Evolutionary conservation across 2,888 invertebrate species (phyloP).

Genomic region (Temnothorax ravouxi): DNA sequence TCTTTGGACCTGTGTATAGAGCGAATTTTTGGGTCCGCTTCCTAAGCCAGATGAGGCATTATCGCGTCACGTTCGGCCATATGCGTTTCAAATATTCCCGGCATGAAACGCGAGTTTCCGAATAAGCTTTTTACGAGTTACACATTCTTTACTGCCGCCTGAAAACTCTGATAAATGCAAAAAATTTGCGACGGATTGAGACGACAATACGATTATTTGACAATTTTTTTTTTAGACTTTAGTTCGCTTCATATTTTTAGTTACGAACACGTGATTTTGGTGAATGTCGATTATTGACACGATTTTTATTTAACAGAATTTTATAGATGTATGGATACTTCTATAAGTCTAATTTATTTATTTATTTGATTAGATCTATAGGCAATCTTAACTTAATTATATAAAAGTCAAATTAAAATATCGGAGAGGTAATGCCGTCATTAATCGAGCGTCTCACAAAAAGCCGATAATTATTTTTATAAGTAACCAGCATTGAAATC

Average conservation of each 20-base stretch:
- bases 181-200: not conserved
- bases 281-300: not conserved
- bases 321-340: not conserved
- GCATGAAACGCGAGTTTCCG: conserved; percentile 1
- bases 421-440: not conserved
- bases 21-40: conserved; percentile 60
- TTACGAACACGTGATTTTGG: not conserved
- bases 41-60: conserved; percentile 81
- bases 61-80: conserved; percentile 80
- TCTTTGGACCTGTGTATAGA: conserved; percentile 56
- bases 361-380: not conserved
- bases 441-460: not conserved
- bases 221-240: not conserved
- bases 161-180: not conserved
- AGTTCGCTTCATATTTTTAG: not conserved
- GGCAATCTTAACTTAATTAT: not conserved
- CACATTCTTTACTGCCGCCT: not conserved
- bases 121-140: conserved; percentile 27
- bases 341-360: not conserved
- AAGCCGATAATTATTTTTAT: conserved; percentile 17
- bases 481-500: conserved; percentile 64
- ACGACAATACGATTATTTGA: not conserved
- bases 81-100: conserved; percentile 30
- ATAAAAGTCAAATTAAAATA: conserved; percentile 9
- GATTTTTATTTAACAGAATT: not conserved